A percentile compares a stretch with the other conserved stretches of the same genome.
phyloP scores from a whole-genome alignment of 2,113 vertebrate species.

The Serinus canaria region DNA sequence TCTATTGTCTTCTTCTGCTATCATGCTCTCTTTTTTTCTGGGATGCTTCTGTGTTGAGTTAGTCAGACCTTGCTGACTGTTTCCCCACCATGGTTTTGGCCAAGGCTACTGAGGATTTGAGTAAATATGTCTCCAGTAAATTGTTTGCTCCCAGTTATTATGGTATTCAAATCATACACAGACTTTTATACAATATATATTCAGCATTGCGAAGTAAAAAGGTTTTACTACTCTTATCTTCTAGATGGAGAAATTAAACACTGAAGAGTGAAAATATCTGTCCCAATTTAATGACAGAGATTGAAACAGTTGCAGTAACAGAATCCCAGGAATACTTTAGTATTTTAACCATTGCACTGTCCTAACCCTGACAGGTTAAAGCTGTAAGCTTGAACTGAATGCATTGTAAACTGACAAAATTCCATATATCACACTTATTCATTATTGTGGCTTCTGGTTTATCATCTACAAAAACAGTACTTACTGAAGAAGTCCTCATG shows the following conservation, averaged over 20 bases:
- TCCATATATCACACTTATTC: not conserved
- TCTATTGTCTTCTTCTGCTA: not conserved
- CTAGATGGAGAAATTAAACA: not conserved
- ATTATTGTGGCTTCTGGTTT: not conserved
- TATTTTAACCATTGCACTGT: not conserved
- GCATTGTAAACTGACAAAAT: not conserved
- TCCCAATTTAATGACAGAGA: not conserved
- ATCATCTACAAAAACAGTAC: not conserved
- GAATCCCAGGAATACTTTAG: not conserved
- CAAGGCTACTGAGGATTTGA: not conserved
- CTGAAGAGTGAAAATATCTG: not conserved
- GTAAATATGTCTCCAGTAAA: not conserved
- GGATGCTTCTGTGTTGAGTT: not conserved
- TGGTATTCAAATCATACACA: accelerated
- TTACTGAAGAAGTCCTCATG: not conserved
- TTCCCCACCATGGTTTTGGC: not conserved
- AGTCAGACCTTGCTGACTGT: not conserved
- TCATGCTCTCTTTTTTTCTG: not conserved
- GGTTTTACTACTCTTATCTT: not conserved
- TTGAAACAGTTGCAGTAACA: not conserved
- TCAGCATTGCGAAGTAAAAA: not conserved
- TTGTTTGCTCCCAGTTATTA: not conserved
- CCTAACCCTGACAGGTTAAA: not conserved
- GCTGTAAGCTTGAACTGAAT: not conserved
- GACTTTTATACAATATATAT: not conserved